Base-by-base conservation (phyloP, 2,888 invertebrate genomes). In the Monoplex corrugatus region DNA sequence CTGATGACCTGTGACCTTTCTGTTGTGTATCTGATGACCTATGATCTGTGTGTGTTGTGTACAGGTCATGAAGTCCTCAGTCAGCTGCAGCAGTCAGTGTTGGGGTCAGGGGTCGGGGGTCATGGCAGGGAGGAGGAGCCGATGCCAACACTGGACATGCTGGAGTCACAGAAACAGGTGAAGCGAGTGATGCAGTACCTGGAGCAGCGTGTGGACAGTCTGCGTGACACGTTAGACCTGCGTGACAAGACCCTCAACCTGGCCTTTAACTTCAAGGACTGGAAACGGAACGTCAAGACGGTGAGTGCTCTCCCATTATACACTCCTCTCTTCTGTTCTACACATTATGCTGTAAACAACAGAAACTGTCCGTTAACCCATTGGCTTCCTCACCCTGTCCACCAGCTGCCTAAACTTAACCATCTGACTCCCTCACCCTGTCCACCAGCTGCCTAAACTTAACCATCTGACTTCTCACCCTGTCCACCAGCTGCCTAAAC, bases 161-260 rank as follows among this genome's bases (percentile, higher is more conserved):
- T 94, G 43, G 95, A 95, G 89, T 92, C 94, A 3, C 94, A 94
- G 90, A 94, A 94, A 87, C 94, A 94, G 87, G 94, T 95, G 63
- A 95, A 95, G 90, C 91, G 93, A 6, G 91, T 93, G 38, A 91
- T 96, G 43, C 95, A 94, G 72, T 92, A 93, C 88, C 93, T 96
- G 84, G 95, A 95, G 90, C 93, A 91, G 88, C 93, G 95, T 35
- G 92, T 95, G 86, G 94, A 95, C 45, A 94, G 94, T 84, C 91
- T 95, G 45, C 93, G 92, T 45, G 92, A 93, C 16, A 92, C 93
- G 85, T 93, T 95, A 82, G 94, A 94, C 63, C 92, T 93, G 86
- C 89, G 92, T 45, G 94, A 93, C 84, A 87, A 91, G 50, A 91
- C 92, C 1, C 91, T 94, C n/a, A 93, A 92, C 87, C 75, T 92